These are phyloP conservation scores for Sitta europaea DNA, from an alignment of 2,113 vertebrate genomes.

Conservation along the genomic window DNA sequence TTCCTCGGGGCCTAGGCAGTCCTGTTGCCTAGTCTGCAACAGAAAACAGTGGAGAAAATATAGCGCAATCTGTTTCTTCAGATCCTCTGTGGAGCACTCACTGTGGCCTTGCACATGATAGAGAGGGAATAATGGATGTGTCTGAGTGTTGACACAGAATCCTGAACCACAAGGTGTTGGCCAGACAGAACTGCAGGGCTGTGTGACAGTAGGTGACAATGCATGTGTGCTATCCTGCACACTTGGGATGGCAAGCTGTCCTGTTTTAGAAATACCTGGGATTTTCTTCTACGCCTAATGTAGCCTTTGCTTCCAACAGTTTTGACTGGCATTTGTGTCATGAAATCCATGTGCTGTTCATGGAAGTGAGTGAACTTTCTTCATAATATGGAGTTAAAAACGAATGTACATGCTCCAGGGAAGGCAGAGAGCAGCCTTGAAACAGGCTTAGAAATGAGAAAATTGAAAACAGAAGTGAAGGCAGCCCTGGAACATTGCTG, in stretches of 20 bases:
- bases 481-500: not conserved
- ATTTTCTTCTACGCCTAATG: not conserved
- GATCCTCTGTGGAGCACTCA: not conserved
- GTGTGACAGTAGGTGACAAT: not conserved
- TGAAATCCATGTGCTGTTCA: not conserved
- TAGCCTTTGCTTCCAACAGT: not conserved
- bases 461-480: not conserved
- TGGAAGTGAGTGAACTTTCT: not conserved
- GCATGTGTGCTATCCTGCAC: not conserved
- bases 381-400: not conserved
- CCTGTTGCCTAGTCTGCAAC: not conserved
- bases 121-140: not conserved
- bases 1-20: not conserved
- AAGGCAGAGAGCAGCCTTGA: not conserved
- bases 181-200: not conserved
- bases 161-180: not conserved
- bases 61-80: not conserved
- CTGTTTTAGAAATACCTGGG: not conserved
- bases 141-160: not conserved
- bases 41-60: not conserved
- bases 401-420: not conserved
- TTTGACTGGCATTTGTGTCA: not conserved
- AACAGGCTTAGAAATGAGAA: not conserved
- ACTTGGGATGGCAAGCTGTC: not conserved
- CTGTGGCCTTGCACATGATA: not conserved